phyloP scores from a whole-genome alignment of 2,797 vertebrate species.

The Lacerta viridis region DNA sequence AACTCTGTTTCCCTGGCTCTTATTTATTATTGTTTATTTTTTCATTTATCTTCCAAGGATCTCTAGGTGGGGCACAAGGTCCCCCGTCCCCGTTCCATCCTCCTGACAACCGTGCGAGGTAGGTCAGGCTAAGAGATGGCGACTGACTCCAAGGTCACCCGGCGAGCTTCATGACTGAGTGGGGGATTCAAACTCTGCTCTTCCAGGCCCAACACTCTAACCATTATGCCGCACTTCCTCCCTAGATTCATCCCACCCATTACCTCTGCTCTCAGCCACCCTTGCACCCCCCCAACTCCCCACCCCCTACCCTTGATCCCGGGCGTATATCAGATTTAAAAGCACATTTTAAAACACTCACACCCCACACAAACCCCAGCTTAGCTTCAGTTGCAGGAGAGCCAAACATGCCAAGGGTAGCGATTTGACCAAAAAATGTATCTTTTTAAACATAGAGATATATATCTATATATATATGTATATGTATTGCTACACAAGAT shows the following conservation, averaged over 20 bases:
- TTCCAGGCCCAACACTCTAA: neutral
- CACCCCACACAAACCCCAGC: no score
- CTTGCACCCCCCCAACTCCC: neutral
- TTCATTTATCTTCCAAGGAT: no score
- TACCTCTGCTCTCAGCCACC: neutral
- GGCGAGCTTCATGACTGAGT: no score
- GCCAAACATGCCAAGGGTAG: neutral
- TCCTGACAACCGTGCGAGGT: neutral
- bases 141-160: neutral
- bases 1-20: no score
- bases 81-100: neutral
- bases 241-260: neutral
- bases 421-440: constrained; percentile 37
- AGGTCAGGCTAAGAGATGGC: no score
- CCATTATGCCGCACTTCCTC: neutral
- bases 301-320: neutral
- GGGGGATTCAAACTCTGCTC: neutral
- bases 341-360: constrained; percentile 1
- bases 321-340: neutral
- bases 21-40: no score
- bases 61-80: no score
- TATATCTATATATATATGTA: neutral
- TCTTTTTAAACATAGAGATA: neutral
- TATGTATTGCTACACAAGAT: neutral
- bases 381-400: neutral